phyloP scores from a whole-genome alignment of 2,888 invertebrate genomes.

The Melikaiella ostensackeni region DNA sequence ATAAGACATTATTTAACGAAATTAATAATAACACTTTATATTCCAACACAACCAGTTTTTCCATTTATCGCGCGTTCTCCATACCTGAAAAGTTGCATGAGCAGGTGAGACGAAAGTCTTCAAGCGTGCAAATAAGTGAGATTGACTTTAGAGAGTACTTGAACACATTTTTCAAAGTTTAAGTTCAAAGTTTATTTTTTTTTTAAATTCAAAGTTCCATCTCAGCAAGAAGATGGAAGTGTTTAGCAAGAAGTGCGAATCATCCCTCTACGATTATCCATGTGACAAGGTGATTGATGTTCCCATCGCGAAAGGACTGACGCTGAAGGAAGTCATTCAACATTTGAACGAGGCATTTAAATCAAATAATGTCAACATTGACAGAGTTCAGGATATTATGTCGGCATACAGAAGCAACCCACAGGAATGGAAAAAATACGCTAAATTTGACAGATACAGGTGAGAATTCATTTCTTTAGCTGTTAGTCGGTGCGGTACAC shows the following conservation, averaged over 20 bases:
- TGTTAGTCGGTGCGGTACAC: no score
- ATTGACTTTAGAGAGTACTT: background rate
- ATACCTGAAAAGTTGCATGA: background rate
- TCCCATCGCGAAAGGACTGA: conserved; percentile 59
- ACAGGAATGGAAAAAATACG: conserved; percentile 95
- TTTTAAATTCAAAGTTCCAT: no score
- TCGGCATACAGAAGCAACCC: conserved; percentile 90
- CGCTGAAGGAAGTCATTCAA: conserved; percentile 82
- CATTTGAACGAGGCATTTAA: conserved; percentile 89
- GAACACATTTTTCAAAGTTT: background rate
- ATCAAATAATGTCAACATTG: conserved; percentile 91
- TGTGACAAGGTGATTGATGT: background rate
- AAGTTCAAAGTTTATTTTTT: background rate
- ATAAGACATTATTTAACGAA: conserved; percentile 2
- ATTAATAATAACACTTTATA: background rate
- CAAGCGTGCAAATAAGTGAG: background rate
- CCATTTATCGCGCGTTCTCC: conserved; percentile 24
- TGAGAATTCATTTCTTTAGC: conserved; percentile 68
- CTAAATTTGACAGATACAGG: conserved; percentile 96
- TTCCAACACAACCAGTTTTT: conserved; percentile 5
- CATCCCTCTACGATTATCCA: background rate
- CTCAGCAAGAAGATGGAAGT: conserved; percentile 62
- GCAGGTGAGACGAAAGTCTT: conserved; percentile 19
- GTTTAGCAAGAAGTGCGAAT: conserved; percentile 43
- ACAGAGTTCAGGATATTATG: conserved; percentile 91